Evolutionary conservation across 2,113 vertebrate genomes (phyloP), one percentile per base, ranked within the genome.

Genomic region (Sapayoa aenigma): DNA sequence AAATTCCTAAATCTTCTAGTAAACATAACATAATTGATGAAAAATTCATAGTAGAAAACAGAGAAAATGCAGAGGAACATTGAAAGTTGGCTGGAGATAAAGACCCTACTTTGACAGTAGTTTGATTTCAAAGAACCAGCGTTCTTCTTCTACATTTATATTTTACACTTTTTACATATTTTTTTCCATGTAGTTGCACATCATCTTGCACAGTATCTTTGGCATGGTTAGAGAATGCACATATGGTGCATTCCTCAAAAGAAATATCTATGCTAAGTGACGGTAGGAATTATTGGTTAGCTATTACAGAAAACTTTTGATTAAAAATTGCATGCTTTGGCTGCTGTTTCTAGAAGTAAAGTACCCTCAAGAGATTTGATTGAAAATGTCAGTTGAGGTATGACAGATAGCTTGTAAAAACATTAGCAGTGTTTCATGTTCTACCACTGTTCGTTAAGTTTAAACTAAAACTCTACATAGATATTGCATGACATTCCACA

Each of bases 341-440:
- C 17, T 93, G 67, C 78, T 87, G 3, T 59, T 91, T 84, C 44
- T 82, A 69, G 53, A 96, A 96, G 79, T 42, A 69, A 87, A 93
- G n/a, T 56, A 58, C 37, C 25, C 39, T 59, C 60, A 82, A 84
- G 74, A 87, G 67, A 87, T 90, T 75, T 30, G 33, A 53, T 21
- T 83, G 67, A 87, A 94, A 93, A 89, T 56, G 72, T 86, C 96
- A 83, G 24, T 25, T 68, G 59, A 93, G 55, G 6, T 84, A 88
- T 90, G 82, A 94, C 62, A 90, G 47, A 66, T 56, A 80, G 33
- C 30, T 93, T 89, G 23, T 89, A 92, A 95, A 89, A 95, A 78
- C 37, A 56, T 87, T 63, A 82, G 5, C 14, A 39, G 17, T 65
- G 15, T 49, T 79, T 84, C 49, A 39, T 49, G 35, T 86, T 82